These are phyloP conservation scores for Rhynchotus rufescens DNA, from an alignment of 2,797 vertebrate genomes.

Conservation along the genomic window DNA sequence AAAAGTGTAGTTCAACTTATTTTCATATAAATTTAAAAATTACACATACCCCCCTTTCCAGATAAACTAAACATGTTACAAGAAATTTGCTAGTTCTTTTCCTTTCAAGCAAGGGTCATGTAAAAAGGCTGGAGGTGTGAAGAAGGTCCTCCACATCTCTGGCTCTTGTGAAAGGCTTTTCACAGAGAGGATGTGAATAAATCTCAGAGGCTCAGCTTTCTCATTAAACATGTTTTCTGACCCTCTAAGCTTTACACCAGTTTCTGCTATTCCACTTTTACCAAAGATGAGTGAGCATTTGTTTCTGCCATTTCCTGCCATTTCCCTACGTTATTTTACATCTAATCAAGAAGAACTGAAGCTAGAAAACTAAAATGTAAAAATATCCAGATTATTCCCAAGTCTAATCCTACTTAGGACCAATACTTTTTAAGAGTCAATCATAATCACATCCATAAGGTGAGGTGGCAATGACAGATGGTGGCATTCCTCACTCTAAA, in stretches of 20 bases:
- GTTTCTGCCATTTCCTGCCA: background rate
- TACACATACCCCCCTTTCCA: background rate
- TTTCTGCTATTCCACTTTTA: background rate
- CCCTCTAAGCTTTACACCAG: background rate
- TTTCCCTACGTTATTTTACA: background rate
- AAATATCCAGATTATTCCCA: background rate
- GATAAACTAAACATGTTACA: background rate
- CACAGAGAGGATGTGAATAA: background rate
- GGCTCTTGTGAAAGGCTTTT: background rate
- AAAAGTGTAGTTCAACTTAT: constrained; percentile 12
- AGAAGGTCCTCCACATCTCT: background rate
- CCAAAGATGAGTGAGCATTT: background rate
- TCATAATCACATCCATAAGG: background rate
- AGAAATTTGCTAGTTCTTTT: background rate
- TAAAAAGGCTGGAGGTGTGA: background rate
- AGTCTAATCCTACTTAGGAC: background rate
- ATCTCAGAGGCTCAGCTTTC: background rate
- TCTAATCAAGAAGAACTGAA: background rate
- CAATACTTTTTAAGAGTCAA: background rate
- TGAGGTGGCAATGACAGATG: constrained; percentile 39
- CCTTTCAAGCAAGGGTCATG: background rate
- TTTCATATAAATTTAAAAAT: background rate
- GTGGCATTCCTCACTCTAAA: constrained; percentile 17
- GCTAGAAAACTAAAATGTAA: background rate
- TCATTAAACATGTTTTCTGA: background rate